Conservation (phyloP, 2,888 invertebrate genomes). For the Drosophila birchii region DNA sequence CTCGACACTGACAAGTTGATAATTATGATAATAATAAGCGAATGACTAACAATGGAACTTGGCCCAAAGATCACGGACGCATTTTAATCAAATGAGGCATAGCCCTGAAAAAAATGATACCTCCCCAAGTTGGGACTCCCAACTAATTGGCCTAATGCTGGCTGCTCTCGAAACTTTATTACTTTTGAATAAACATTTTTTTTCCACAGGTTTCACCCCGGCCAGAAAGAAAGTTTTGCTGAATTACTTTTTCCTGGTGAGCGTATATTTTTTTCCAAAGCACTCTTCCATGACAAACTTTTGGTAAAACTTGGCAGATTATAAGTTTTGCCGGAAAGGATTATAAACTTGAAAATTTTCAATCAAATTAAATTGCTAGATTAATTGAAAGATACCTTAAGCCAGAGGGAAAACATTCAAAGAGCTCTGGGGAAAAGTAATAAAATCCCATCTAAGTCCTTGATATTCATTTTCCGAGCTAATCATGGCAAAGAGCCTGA, state of each 20-base stretch:
- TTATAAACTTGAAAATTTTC: slow-evolving; percentile 38
- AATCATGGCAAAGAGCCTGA: slow-evolving; percentile 66
- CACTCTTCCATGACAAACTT: slow-evolving; percentile 29
- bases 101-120: not conserved
- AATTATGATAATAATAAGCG: slow-evolving; percentile 34
- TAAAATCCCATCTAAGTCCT: slow-evolving; percentile 3
- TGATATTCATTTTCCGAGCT: slow-evolving; percentile 41
- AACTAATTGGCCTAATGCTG: slow-evolving; percentile 71
- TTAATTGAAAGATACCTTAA: slow-evolving; percentile 45
- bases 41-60: slow-evolving; percentile 29
- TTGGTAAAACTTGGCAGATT: slow-evolving; percentile 33
- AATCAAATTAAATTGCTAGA: slow-evolving; percentile 35
- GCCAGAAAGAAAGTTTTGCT: slow-evolving; percentile 27
- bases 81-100: slow-evolving; percentile 28
- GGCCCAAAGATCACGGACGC: slow-evolving; percentile 23
- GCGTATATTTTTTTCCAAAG: slow-evolving; percentile 15
- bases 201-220: not conserved
- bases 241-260: slow-evolving; percentile 10
- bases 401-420: slow-evolving; percentile 21
- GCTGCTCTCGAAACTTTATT: slow-evolving; percentile 70
- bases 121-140: not conserved
- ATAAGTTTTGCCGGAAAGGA: slow-evolving; percentile 40
- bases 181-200: slow-evolving; percentile 62
- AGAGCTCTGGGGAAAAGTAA: not conserved
- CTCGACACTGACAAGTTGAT: slow-evolving; percentile 36